Conservation (phyloP, 2,888 invertebrate species). For the Eupithecia vulgata region DNA sequence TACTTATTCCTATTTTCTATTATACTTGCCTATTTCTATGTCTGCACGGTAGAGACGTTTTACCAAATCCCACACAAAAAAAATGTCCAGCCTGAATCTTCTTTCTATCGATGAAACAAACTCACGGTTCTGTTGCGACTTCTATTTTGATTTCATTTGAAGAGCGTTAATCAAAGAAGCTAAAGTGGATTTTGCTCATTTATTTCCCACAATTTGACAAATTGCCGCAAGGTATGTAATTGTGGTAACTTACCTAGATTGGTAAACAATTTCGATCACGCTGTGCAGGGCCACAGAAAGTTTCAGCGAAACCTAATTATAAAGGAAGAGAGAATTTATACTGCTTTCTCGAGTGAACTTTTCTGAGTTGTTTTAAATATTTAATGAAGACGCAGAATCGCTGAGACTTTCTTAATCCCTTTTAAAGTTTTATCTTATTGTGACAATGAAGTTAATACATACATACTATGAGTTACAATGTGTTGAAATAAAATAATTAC, state of each 20-base stretch:
- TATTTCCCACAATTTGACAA: constrained; percentile 3
- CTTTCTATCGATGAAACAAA: not conserved
- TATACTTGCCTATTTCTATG: no score
- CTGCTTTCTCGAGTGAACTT: not conserved
- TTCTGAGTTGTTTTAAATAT: not conserved
- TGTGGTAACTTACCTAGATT: not conserved
- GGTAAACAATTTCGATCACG: not conserved
- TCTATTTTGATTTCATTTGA: not conserved
- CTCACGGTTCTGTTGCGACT: not conserved
- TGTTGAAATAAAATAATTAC: constrained; percentile 32
- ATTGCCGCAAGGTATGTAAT: not conserved
- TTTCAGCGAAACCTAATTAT: not conserved
- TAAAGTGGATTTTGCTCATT: not conserved
- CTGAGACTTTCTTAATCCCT: not conserved
- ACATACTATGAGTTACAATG: not conserved
- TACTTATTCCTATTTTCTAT: no score
- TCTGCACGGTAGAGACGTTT: not conserved
- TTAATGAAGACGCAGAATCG: not conserved
- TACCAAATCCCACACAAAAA: not conserved
- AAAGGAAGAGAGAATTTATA: not conserved
- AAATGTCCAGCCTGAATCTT: no score
- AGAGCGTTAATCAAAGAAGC: not conserved
- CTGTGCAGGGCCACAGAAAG: not conserved
- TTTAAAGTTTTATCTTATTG: not conserved
- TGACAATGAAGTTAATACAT: no score